These are phyloP conservation scores for Siniperca scherzeri DNA, from an alignment of 2,797 vertebrate species.

Conservation along the genomic window DNA sequence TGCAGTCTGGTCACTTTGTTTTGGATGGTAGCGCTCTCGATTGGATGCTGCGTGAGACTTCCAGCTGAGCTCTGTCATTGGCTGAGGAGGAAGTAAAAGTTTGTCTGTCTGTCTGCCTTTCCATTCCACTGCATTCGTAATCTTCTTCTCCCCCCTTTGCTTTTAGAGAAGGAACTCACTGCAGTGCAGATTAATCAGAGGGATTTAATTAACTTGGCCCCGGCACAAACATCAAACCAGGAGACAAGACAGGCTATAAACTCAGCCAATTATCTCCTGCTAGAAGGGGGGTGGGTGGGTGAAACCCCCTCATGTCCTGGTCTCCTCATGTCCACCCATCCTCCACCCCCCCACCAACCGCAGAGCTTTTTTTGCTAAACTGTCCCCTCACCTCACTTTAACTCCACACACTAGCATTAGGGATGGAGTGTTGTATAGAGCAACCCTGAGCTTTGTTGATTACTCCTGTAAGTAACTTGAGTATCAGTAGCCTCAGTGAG, in stretches of 20 bases:
- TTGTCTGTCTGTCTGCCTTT: constrained; percentile 70
- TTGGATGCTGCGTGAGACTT: constrained; percentile 35
- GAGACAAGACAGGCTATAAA: constrained; percentile 86
- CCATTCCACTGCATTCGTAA: constrained; percentile 64
- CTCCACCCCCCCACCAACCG: constrained; percentile 16
- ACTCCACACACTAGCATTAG: constrained; percentile 7
- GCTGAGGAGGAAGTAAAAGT: constrained; percentile 64
- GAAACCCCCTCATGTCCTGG: constrained; percentile 29
- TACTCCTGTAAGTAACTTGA: constrained; percentile 5
- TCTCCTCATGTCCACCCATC: constrained; percentile 40
- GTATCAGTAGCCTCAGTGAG: neutral
- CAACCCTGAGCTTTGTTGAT: constrained; percentile 6
- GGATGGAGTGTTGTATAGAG: neutral
- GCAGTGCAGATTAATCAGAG: constrained; percentile 87
- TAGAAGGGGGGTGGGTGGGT: constrained; percentile 24
- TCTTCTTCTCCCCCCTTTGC: constrained; percentile 57
- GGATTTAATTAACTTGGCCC: constrained; percentile 88
- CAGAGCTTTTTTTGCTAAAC: constrained; percentile 31
- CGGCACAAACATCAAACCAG: constrained; percentile 82
- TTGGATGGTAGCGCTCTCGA: constrained; percentile 16
- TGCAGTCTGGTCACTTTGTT: constrained; percentile 48
- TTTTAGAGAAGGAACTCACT: constrained; percentile 73
- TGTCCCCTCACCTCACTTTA: constrained; percentile 21
- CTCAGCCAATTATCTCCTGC: constrained; percentile 84
- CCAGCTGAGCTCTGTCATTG: constrained; percentile 34